Conservation (phyloP, 2,888 invertebrate species). For the Pycnomerus fuliginosus region DNA sequence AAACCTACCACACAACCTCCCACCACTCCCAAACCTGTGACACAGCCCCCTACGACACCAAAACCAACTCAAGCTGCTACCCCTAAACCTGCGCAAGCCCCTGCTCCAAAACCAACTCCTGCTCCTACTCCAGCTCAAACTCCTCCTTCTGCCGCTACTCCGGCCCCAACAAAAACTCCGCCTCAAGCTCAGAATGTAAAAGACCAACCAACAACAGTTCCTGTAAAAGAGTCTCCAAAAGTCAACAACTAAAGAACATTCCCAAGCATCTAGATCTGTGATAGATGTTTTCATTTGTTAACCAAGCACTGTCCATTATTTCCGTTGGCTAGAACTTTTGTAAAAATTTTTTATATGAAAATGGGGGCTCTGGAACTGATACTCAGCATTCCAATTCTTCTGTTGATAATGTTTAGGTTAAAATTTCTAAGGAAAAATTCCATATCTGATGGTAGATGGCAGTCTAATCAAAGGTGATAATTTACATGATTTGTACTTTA, state of each 20-base stretch:
- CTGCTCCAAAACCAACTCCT: too few species aligned
- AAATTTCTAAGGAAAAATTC: conserved; percentile 3
- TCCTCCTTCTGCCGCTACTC: too few species aligned
- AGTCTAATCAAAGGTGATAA: conserved; percentile 13
- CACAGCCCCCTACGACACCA: conserved; percentile 26
- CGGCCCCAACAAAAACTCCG: conserved; percentile 33
- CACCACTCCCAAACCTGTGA: conserved; percentile 24
- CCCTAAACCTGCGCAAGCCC: conserved; percentile 22
- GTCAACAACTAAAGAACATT: conserved; percentile 12
- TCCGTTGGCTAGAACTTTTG: background rate
- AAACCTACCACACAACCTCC: conserved; percentile 28
- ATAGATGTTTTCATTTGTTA: too few species aligned
- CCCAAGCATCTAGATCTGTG: too few species aligned
- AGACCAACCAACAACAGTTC: conserved; percentile 47
- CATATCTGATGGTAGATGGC: conserved; percentile 7
- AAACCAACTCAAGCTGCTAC: conserved; percentile 27
- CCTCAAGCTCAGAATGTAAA: conserved; percentile 50
- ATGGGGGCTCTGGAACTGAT: conserved; percentile 3
- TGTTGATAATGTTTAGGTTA: conserved; percentile 4
- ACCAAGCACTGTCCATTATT: conserved; percentile 55
- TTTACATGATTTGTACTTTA: conserved; percentile 16
- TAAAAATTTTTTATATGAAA: background rate
- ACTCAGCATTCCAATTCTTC: conserved; percentile 4
- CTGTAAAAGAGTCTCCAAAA: conserved; percentile 17
- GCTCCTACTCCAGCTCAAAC: too few species aligned